A percentile compares a stretch with the other conserved stretches of the same genome.
These are phyloP conservation scores for Antennarius maculatus DNA, from an alignment of 2,797 vertebrate species.

Conservation along the genomic window DNA sequence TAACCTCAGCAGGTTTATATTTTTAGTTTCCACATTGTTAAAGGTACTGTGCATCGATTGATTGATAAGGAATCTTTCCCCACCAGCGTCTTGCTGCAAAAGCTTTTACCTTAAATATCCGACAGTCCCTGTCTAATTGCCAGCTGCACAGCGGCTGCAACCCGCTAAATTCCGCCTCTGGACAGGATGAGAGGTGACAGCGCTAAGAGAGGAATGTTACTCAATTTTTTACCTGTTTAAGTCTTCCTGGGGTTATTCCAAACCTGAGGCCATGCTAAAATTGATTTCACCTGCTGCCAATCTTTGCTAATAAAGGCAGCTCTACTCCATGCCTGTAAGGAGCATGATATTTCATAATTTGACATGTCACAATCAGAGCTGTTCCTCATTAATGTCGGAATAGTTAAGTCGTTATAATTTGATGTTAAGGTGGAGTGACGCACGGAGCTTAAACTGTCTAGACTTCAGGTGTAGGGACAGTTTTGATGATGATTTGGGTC, in stretches of 20 bases:
- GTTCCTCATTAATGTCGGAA: background rate
- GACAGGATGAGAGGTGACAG: constrained; percentile 29
- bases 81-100: constrained; percentile 8
- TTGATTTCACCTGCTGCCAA: constrained; percentile 44
- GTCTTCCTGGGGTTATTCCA: constrained; percentile 33
- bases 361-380: constrained; percentile 7
- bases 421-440: no score
- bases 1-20: constrained; percentile 32
- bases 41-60: constrained; percentile 1
- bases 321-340: constrained; percentile 20
- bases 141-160: constrained; percentile 13
- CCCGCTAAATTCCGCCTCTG: constrained; percentile 22
- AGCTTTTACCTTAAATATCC: constrained; percentile 21
- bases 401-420: background rate
- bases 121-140: constrained; percentile 32
- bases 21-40: constrained; percentile 7
- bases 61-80: background rate
- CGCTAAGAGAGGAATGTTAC: constrained; percentile 39
- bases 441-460: no score
- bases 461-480: background rate
- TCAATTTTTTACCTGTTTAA: constrained; percentile 50
- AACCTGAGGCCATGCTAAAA: constrained; percentile 60
- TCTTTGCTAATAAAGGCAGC: constrained; percentile 40
- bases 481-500: no score
- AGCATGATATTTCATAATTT: constrained; percentile 9